Evolutionary conservation across 2,797 vertebrate species (phyloP).

Genomic region (Heterohyrax brucei): DNA sequence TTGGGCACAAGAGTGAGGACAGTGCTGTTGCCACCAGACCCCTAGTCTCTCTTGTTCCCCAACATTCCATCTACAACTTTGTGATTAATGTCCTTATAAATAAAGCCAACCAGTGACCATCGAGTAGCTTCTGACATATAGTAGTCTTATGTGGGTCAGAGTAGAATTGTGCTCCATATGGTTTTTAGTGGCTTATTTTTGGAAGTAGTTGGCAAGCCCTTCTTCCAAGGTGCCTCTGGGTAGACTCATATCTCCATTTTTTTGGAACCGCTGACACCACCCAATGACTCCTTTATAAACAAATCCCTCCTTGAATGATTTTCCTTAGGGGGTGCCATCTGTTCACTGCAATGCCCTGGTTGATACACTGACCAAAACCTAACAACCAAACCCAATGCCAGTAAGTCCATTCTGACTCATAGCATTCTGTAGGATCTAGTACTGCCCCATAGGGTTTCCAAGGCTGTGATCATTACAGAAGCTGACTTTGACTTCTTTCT

Average conservation of each 20-base stretch:
- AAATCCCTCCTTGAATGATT: background rate
- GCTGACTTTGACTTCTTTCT: background rate
- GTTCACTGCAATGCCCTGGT: background rate
- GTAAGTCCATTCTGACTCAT: background rate
- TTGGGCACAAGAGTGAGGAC: background rate
- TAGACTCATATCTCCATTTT: background rate
- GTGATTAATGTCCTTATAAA: background rate
- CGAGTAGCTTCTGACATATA: background rate
- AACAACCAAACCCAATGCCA: no score
- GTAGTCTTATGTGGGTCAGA: background rate
- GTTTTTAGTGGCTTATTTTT: background rate
- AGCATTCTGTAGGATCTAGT: background rate
- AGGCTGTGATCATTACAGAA: background rate
- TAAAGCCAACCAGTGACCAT: background rate
- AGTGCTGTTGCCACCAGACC: background rate
- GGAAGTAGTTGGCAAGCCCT: background rate
- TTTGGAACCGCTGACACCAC: background rate
- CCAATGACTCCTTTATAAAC: background rate
- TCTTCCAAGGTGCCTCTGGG: background rate
- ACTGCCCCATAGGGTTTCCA: background rate
- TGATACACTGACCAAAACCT: no score
- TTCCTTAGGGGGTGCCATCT: background rate
- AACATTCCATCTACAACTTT: background rate
- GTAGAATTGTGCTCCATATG: background rate
- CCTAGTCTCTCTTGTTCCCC: background rate